These are phyloP conservation scores for Hyppa rectilinea DNA, from an alignment of 2,888 invertebrate species.

Conservation along the genomic window DNA sequence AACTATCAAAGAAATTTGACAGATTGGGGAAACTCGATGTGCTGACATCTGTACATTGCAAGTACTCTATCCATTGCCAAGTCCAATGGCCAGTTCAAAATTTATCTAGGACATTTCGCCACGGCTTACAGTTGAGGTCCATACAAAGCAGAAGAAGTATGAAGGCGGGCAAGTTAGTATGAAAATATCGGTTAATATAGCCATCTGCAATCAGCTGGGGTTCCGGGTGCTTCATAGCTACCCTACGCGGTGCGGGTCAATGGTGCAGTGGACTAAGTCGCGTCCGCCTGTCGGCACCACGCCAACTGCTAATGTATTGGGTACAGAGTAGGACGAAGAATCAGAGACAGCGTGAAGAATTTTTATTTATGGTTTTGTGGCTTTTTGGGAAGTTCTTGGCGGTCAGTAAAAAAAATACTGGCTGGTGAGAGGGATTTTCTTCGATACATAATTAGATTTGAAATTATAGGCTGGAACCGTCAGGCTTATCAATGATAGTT, in stretches of 20 bases:
- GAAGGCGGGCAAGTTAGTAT: constrained; percentile 36
- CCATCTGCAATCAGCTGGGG: constrained; percentile 53
- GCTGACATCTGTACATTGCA: too few relatives aligned
- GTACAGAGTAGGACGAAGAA: constrained; percentile 67
- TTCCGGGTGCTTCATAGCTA: constrained; percentile 77
- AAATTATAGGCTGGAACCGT: background rate
- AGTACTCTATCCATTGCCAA: constrained; percentile 30
- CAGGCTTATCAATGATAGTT: background rate
- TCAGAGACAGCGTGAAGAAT: constrained; percentile 13
- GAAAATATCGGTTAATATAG: constrained; percentile 58
- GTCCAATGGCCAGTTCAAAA: constrained; percentile 18
- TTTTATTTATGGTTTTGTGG: background rate
- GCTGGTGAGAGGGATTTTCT: background rate
- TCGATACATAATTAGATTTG: background rate
- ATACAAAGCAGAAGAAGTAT: constrained; percentile 18
- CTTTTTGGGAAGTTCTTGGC: too few relatives aligned
- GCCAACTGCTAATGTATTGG: constrained; percentile 85
- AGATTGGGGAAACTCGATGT: too few relatives aligned
- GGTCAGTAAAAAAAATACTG: background rate
- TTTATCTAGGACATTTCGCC: constrained; percentile 39
- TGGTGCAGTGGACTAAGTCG: constrained; percentile 90
- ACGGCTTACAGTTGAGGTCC: constrained; percentile 3
- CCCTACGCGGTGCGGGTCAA: constrained; percentile 87
- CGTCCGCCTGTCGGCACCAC: constrained; percentile 82
- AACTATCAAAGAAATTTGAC: too few relatives aligned